Conservation (phyloP, 2,888 invertebrate species). For the Drosophila ezoana region DNA sequence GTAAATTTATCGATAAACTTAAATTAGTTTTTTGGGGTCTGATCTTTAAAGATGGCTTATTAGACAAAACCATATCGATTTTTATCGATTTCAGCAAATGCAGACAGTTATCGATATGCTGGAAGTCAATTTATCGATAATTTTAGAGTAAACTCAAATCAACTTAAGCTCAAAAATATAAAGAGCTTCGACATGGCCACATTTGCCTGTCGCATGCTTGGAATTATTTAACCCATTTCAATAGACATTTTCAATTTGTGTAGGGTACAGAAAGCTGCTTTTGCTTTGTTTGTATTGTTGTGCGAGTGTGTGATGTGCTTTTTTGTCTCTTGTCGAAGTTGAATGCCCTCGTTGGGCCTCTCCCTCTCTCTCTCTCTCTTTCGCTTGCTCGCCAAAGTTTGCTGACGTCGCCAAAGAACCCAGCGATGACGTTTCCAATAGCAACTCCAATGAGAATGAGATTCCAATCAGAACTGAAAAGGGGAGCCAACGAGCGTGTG, state of each 20-base stretch:
- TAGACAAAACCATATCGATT: no score
- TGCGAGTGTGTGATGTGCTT: constrained; percentile 22
- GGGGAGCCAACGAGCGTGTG: background rate
- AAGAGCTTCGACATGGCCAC: background rate
- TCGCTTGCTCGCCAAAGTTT: constrained; percentile 25
- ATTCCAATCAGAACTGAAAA: constrained; percentile 58
- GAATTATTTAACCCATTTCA: no score
- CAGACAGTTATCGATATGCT: no score
- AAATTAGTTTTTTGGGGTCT: no score
- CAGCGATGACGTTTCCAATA: constrained; percentile 27
- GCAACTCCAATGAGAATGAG: constrained; percentile 52
- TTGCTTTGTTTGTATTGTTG: constrained; percentile 41
- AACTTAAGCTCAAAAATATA: background rate
- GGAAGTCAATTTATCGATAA: background rate
- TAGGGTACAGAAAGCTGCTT: constrained; percentile 39
- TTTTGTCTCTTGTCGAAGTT: constrained; percentile 61
- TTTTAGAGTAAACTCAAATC: background rate
- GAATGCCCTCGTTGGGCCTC: constrained; percentile 73
- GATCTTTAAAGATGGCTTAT: no score
- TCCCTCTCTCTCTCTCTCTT: constrained; percentile 21
- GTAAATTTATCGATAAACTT: background rate
- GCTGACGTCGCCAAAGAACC: constrained; percentile 22
- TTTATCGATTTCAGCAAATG: no score
- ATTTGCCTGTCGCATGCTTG: background rate
- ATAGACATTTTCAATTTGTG: background rate